Base-by-base conservation (phyloP, 2,888 invertebrate species). In the Nycteola revayana region DNA sequence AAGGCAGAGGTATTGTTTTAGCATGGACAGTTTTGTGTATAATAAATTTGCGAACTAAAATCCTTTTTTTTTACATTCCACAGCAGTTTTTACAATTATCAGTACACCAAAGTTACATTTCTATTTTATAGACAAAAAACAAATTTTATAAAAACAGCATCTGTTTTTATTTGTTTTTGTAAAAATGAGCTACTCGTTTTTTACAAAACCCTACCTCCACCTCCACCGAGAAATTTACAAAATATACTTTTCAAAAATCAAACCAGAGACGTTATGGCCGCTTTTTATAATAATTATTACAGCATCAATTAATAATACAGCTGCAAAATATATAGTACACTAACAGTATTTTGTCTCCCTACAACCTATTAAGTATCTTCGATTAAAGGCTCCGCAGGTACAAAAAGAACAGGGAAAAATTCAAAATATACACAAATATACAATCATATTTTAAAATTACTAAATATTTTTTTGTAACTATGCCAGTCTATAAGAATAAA, bases 241-340 rank as follows among this genome's bases (percentile, higher is more conserved):
- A 34, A 57, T 43, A 49, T 46, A 47, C 51, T 51, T 55, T 65
- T 58, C 55, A 49, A 66, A 75, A 71, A 64, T 60, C 57, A 68
- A 66, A 69, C 66, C 66, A 58, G 59, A 65, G 57, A 63, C 61
- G 58, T 50, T 82, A 87, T 87, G 86, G 86, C 86, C 81, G 78
- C 78, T 46, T 62, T 66, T 63, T 63, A 21, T 21, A 21, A 21
- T 50, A 63, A 61, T 60, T 29, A 35, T 39, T 50, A 66, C 66
- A 74, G 72, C 66, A 71, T 56, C 62, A 70, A 69, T 66, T 69
- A 71, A 74, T 62, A 52, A 74, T 71, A 73, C 57, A 72, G 67
- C 66, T 76, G 86, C 84, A 86, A 84, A 86, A 77, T 72, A 86
- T 83, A 62, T 60, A 57, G 43, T 55, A 65, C 49, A 59, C 65